A percentile compares a stretch with the other conserved stretches of the same genome.
Conservation (phyloP, 2,113 vertebrate genomes). For the Cebidichthys violaceus region DNA sequence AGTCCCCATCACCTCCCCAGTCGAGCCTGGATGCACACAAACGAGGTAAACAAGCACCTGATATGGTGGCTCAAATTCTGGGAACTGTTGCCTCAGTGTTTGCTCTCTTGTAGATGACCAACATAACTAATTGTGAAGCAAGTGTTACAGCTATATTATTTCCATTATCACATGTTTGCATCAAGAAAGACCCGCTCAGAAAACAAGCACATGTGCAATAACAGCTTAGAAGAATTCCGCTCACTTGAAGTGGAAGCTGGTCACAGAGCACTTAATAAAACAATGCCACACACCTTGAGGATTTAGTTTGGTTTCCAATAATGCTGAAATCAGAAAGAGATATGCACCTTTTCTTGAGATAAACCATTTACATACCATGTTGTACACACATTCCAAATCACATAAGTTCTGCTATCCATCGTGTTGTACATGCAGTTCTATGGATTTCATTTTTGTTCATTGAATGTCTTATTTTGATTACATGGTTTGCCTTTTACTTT, state of each 20-base stretch:
- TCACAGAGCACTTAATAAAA: neutral
- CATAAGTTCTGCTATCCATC: constrained; percentile 13
- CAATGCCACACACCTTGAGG: neutral
- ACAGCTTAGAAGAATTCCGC: neutral
- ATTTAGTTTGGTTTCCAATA: neutral
- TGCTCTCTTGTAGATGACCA: neutral
- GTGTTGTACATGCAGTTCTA: neutral
- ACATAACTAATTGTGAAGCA: neutral
- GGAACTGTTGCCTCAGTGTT: neutral
- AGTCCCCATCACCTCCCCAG: constrained; percentile 80
- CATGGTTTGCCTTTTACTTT: constrained; percentile 34
- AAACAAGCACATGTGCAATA: neutral
- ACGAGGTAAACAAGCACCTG: constrained; percentile 69
- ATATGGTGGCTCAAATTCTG: neutral
- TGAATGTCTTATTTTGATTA: constrained; percentile 37
- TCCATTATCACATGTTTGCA: neutral
- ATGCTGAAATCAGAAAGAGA: neutral
- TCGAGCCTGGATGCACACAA: constrained; percentile 82
- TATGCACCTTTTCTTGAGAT: neutral
- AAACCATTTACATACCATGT: constrained; percentile 20
- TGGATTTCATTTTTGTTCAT: constrained; percentile 15
- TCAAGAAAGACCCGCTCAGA: neutral
- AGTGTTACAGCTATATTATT: neutral
- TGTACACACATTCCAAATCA: constrained; percentile 25
- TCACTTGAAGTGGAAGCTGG: neutral